Conservation (phyloP, 2,888 invertebrate genomes). For the Drosophila rellima region DNA sequence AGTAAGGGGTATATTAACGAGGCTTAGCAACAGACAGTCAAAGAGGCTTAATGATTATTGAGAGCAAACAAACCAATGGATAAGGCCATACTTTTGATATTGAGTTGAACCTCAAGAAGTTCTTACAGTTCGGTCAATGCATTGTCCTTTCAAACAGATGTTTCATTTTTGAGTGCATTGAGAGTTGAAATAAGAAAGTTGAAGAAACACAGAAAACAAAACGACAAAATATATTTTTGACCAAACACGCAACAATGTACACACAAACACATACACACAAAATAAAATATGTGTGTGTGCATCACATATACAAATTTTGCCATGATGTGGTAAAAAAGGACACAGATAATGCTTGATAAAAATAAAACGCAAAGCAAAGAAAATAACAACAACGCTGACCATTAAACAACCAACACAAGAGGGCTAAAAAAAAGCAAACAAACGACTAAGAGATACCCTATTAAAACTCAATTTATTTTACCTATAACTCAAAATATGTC, state of each 20-base stretch:
- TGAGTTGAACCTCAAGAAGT: slow-evolving; percentile 4
- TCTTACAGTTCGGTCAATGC: slow-evolving; percentile 12
- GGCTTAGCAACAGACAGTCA: slow-evolving; percentile 35
- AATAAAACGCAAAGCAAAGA: slow-evolving; percentile 30
- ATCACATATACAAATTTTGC: not conserved
- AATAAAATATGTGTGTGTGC: not conserved
- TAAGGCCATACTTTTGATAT: slow-evolving; percentile 18
- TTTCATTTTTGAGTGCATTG: slow-evolving; percentile 2
- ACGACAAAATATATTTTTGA: slow-evolving; percentile 1
- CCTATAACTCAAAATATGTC: not conserved
- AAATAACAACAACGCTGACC: slow-evolving; percentile 39
- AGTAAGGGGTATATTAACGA: not conserved
- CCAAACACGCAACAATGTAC: not conserved
- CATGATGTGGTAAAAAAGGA: slow-evolving; percentile 12
- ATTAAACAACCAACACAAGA: slow-evolving; percentile 12
- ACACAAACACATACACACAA: not conserved
- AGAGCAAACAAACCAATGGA: slow-evolving; percentile 25
- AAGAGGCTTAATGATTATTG: not conserved
- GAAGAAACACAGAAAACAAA: not conserved
- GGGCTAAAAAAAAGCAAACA: not conserved
- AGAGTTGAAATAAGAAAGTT: not conserved
- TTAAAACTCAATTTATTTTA: not conserved
- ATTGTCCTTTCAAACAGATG: too few relatives aligned
- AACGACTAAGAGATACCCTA: slow-evolving; percentile 1
- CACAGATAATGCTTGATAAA: slow-evolving; percentile 46